A percentile compares a stretch with the other conserved stretches of the same genome.
phyloP scores from a whole-genome alignment of 2,113 vertebrate species.

The Dromas ardeola region DNA sequence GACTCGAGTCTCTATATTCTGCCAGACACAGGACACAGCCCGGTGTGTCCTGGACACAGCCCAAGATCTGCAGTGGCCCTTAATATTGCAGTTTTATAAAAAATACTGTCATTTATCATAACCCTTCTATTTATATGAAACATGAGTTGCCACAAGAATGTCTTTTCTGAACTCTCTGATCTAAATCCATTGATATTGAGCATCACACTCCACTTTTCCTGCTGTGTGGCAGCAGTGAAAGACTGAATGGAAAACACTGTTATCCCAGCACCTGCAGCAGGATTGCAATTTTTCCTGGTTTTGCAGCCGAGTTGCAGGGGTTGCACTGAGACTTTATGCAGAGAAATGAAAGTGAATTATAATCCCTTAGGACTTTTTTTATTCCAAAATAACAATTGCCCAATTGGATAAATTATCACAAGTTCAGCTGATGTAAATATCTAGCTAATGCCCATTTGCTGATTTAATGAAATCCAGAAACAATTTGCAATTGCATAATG shows the following conservation, averaged over 20 bases:
- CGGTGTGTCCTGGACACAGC: not conserved
- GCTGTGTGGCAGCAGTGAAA: not conserved
- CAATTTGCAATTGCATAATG: conserved; percentile 40
- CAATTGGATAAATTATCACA: conserved; percentile 38
- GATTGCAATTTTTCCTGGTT: not conserved
- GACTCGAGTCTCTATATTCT: not conserved
- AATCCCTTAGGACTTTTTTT: not conserved
- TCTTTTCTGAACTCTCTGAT: not conserved
- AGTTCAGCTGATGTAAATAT: conserved; percentile 19
- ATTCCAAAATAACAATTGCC: not conserved
- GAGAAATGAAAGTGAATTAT: not conserved
- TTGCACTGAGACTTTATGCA: not conserved
- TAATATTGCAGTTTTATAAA: not conserved
- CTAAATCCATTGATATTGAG: not conserved
- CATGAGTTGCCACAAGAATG: not conserved
- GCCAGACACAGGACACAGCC: not conserved
- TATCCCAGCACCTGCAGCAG: not conserved
- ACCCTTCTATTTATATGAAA: not conserved
- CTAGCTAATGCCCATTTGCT: conserved; percentile 47
- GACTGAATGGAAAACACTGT: not conserved
- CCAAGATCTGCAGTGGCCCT: not conserved
- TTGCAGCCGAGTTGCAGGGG: not conserved
- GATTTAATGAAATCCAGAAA: conserved; percentile 68
- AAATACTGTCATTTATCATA: not conserved
- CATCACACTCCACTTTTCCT: not conserved